Evolutionary conservation across 2,113 vertebrate genomes (phyloP), one percentile per base, ranked within the genome.

Genomic region (Onychostruthus taczanowskii): DNA sequence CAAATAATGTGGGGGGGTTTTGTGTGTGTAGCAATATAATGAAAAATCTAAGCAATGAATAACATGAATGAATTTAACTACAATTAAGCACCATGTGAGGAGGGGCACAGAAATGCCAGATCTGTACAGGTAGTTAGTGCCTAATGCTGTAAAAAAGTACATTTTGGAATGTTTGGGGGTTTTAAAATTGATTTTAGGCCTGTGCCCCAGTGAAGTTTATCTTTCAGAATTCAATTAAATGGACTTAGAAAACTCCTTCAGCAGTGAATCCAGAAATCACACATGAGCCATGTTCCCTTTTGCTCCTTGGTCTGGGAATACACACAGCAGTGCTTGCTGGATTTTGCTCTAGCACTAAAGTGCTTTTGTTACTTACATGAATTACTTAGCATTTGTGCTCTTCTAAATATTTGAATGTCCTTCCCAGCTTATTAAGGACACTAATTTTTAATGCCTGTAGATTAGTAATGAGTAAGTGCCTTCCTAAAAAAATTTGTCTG

Each of bases 361-460:
- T 81, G 41, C 53, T 84, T 77, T 20, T 75, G 37, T 80, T 92
- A 43, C 83, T 80, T 52, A 27, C 31, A 70, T 84, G 28, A 84
- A 81, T 92, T 77, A 91, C 80, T 89, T 74, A 87, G 15, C 7
- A 20, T 14, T 53, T 75, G 31, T 17, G 39, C n/a, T 90, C 56
- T 47, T 69, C 72, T 61, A 39, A 78, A 73, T 1, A 73, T 49
- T 85, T 79, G 44, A 58, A 50, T 85, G 66, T 78, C 55, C 30
- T 84, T 92, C 30, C 23, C 39, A 59, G 27, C 30, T 94, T 90
- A 53, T 84, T 86, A 59, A 11, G 75, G 67, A 44, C 63, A 59
- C 61, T 84, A 27, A 43, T 84, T 94, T 94, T 93, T 94, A 83
- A 63, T 86, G 83, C 19, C 33, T 12, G 6, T 47, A 18, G 59